Percentiles rank a stretch among this genome's conserved stretches.
Conservation (phyloP, 2,888 invertebrate genomes). For the Microchrysa polita region DNA sequence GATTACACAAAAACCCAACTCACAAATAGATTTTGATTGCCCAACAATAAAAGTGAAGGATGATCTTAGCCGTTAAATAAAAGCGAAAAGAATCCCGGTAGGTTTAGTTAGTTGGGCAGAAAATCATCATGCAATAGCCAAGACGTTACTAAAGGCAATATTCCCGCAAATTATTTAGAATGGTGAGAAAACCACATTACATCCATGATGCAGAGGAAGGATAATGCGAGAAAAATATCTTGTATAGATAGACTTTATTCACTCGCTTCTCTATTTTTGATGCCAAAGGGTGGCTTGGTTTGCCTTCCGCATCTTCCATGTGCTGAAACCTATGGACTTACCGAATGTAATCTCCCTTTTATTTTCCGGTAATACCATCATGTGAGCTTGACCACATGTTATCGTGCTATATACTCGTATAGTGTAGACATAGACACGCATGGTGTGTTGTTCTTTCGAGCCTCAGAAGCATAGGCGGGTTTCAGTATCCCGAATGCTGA, state of each 20-base stretch:
- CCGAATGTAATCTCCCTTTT: constrained; percentile 37
- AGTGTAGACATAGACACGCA: neutral
- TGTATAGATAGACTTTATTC: constrained; percentile 18
- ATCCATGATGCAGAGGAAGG: too few species aligned
- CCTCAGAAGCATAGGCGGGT: neutral
- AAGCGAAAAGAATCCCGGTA: neutral
- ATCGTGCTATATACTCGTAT: constrained; percentile 21
- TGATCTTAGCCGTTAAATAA: constrained; percentile 15
- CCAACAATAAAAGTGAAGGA: constrained; percentile 44
- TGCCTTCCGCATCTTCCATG: constrained; percentile 22
- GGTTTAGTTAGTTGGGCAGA: constrained; percentile 39
- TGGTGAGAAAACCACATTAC: too few species aligned
- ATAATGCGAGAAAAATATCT: neutral
- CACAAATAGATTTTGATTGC: constrained; percentile 42
- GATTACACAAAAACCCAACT: constrained; percentile 30
- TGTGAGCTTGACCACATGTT: constrained; percentile 46
- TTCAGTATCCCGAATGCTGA: neutral
- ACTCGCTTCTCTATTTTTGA: neutral
- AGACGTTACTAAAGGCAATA: constrained; percentile 16
- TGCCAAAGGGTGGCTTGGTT: constrained; percentile 38
- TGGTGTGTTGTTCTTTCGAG: neutral
- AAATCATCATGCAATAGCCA: constrained; percentile 43
- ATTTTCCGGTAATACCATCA: constrained; percentile 44
- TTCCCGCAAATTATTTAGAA: neutral
- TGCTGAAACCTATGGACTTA: constrained; percentile 8